Conservation (phyloP, 2,888 invertebrate genomes). For the Leucophenga maculata region DNA sequence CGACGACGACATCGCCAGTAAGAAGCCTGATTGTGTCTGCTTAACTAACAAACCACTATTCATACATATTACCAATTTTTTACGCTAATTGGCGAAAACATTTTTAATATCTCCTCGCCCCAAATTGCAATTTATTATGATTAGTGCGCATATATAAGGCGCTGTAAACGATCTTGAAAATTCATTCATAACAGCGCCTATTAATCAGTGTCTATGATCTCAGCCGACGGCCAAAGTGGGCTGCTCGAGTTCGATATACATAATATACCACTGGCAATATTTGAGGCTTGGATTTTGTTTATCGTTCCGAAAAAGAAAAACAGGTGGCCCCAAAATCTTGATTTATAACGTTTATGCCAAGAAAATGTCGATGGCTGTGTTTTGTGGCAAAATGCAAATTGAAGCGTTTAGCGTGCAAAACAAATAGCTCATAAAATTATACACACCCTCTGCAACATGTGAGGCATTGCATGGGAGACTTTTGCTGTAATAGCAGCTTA, state of each 20-base stretch:
- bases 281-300: too few species aligned
- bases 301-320: not conserved
- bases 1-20: too few species aligned
- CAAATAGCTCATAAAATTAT: conserved; percentile 7
- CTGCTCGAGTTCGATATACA: not conserved
- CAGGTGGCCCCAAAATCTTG: conserved; percentile 4
- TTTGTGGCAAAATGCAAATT: not conserved
- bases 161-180: conserved; percentile 17
- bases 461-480: too few species aligned
- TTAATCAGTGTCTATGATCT: conserved; percentile 12
- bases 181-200: conserved; percentile 2
- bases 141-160: not conserved
- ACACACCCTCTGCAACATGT: not conserved
- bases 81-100: conserved; percentile 55
- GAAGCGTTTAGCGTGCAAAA: not conserved
- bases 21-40: conserved; percentile 3
- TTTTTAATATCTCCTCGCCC: not conserved
- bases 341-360: not conserved
- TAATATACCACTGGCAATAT: too few species aligned
- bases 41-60: conserved; percentile 27
- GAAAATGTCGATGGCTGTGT: too few species aligned
- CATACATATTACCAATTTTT: conserved; percentile 43
- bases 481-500: too few species aligned
- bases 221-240: conserved; percentile 14
- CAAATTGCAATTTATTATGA: not conserved